phyloP scores from a whole-genome alignment of 2,113 vertebrate species.

The Ammospiza caudacuta region DNA sequence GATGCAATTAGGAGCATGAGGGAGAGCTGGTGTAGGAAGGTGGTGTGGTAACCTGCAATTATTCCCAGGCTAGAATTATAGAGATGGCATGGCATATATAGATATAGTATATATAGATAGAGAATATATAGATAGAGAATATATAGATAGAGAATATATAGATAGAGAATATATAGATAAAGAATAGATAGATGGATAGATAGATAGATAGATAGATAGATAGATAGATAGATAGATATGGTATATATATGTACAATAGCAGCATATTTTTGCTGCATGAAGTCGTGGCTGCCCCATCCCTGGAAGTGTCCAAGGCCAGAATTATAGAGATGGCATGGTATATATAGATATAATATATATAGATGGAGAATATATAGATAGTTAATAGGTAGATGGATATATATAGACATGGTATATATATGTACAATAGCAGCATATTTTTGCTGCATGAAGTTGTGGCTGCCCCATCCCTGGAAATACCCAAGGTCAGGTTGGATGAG shows the following conservation, averaged over 20 bases:
- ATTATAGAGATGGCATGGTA: no score
- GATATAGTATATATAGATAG: background rate
- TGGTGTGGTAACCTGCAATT: background rate
- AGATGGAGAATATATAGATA: background rate
- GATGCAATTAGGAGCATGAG: background rate
- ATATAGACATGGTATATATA: background rate
- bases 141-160: background rate
- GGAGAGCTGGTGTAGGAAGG: background rate
- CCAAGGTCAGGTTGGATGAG: background rate
- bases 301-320: background rate
- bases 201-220: background rate
- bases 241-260: accelerated
- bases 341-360: background rate
- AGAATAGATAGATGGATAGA: background rate
- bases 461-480: background rate
- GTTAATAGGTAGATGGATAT: background rate
- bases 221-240: background rate
- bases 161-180: background rate
- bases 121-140: background rate
- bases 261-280: accelerated
- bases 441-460: background rate
- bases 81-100: background rate
- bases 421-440: no score
- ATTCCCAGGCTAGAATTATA: background rate
- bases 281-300: background rate